These are phyloP conservation scores for Ibycter americanus DNA, from an alignment of 2,797 vertebrate species.

Conservation along the genomic window DNA sequence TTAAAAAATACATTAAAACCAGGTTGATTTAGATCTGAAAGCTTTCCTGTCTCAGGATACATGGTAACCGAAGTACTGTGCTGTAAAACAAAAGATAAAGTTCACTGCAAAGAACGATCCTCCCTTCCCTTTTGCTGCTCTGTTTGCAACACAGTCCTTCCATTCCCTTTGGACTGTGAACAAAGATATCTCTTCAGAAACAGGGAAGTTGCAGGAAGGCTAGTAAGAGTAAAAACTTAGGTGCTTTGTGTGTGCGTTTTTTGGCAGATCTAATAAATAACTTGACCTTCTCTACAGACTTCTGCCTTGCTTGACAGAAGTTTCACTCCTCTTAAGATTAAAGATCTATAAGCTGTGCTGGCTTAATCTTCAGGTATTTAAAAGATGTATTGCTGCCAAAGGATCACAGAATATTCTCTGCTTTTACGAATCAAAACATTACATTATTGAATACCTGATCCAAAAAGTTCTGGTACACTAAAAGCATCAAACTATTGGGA, in stretches of 20 bases:
- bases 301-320: neutral
- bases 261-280: neutral
- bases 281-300: neutral
- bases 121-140: neutral
- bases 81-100: neutral
- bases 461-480: neutral
- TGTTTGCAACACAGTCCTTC: neutral
- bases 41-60: neutral
- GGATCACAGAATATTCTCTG: neutral
- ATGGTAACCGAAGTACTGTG: neutral
- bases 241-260: fast-evolving
- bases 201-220: too few species aligned
- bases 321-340: neutral
- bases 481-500: neutral
- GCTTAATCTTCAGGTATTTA: neutral
- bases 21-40: neutral
- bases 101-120: neutral
- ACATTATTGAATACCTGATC: neutral
- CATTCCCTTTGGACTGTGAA: neutral
- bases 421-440: neutral
- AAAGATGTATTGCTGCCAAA: neutral
- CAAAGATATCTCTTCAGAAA: neutral
- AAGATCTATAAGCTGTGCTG: neutral
- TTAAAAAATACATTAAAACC: neutral
- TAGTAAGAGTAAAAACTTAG: neutral